These are phyloP conservation scores for Muscicapa comitata DNA, from an alignment of 2,797 vertebrate genomes.

Conservation along the genomic window DNA sequence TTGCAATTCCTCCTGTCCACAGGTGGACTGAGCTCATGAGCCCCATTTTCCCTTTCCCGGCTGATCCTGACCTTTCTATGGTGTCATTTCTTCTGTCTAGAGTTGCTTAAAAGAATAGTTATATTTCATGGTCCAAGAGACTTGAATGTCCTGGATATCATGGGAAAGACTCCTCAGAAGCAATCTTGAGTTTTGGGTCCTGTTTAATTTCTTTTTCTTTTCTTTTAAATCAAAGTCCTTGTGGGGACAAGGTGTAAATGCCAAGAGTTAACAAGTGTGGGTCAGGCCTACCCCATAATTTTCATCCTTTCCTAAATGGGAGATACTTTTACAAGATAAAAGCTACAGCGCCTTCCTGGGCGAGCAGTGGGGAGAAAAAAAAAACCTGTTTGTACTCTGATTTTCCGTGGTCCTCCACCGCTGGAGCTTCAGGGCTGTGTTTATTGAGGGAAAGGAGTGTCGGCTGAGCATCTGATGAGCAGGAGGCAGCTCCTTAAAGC, in stretches of 20 bases:
- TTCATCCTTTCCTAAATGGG: not conserved
- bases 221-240: not conserved
- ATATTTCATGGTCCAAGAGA: not conserved
- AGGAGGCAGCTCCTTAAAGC: not conserved
- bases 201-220: not conserved
- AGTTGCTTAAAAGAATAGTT: not conserved
- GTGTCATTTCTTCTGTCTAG: not conserved
- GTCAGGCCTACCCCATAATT: not conserved
- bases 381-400: not conserved
- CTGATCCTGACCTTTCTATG: not conserved
- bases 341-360: not conserved
- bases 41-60: not conserved
- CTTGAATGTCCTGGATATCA: not conserved
- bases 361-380: not conserved
- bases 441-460: not conserved
- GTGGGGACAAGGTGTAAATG: not conserved
- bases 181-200: not conserved
- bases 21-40: not conserved
- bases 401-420: not conserved
- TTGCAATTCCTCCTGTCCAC: not conserved
- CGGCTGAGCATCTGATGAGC: not conserved
- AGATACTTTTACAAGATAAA: not conserved
- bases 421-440: not conserved
- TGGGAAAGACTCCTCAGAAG: not conserved
- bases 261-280: rapidly evolving